These are phyloP conservation scores for Epinotia brunnichana DNA, from an alignment of 2,888 invertebrate species.

Conservation along the genomic window DNA sequence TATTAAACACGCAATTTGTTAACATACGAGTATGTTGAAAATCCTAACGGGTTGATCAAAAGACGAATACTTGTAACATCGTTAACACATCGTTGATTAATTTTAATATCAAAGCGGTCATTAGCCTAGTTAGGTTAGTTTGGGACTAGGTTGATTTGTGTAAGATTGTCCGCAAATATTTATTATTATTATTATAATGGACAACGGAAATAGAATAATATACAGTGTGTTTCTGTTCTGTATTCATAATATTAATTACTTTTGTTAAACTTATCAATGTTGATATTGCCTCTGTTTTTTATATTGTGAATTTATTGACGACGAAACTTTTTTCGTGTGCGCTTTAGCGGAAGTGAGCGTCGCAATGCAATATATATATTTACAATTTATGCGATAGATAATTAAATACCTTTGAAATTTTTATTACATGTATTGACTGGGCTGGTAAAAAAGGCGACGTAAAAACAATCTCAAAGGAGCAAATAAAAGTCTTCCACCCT, in stretches of 20 bases:
- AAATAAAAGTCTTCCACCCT: slow-evolving; percentile 59
- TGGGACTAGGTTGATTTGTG: no score
- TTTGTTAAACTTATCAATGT: no score
- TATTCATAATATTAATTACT: no score
- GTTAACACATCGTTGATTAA: slow-evolving; percentile 46
- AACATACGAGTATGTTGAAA: slow-evolving; percentile 11
- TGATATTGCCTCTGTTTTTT: no score
- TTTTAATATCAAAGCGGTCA: slow-evolving; percentile 44
- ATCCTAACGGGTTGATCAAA: slow-evolving; percentile 31
- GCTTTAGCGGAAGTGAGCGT: no score
- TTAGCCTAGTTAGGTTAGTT: slow-evolving; percentile 39
- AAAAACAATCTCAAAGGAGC: slow-evolving; percentile 41
- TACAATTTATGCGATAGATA: no score
- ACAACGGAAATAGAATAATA: slow-evolving; percentile 17
- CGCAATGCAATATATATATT: no score
- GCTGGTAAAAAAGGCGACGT: slow-evolving; percentile 24
- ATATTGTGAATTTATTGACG: no score
- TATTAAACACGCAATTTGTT: slow-evolving; percentile 23
- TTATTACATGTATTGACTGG: slow-evolving; percentile 9
- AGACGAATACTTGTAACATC: slow-evolving; percentile 31
- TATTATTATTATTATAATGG: no score
- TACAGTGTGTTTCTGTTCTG: not conserved
- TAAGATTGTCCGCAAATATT: no score
- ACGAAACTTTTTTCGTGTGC: no score
- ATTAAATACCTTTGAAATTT: not conserved